Evolutionary conservation across 2,888 invertebrate species (phyloP).

Genomic region (Drosophila anomelani): DNA sequence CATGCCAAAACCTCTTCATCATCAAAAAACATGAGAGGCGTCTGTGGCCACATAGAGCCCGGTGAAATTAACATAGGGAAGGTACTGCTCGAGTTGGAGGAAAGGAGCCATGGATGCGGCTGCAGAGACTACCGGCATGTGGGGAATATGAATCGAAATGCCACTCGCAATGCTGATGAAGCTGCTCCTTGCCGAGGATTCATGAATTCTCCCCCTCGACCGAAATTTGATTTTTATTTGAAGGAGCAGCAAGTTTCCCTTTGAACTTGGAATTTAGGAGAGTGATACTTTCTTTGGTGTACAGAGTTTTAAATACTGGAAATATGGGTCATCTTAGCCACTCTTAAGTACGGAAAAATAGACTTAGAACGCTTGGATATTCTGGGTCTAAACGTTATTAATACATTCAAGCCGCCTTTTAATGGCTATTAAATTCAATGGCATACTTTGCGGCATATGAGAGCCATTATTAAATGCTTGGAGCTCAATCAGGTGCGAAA

Average conservation of each 20-base stretch:
- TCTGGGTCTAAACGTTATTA: neutral
- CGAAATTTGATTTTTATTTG: neutral
- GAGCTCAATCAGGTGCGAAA: constrained; percentile 62
- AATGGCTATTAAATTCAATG: constrained; percentile 13
- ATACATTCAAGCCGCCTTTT: neutral
- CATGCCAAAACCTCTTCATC: constrained; percentile 74
- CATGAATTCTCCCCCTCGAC: constrained; percentile 4
- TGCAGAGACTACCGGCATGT: constrained; percentile 38
- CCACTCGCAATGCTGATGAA: constrained; percentile 42
- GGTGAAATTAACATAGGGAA: constrained; percentile 42
- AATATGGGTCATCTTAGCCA: neutral
- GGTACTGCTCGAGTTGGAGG: neutral
- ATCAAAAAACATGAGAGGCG: constrained; percentile 72
- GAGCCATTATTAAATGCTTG: constrained; percentile 26
- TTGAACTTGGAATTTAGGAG: neutral
- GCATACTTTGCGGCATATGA: constrained; percentile 41
- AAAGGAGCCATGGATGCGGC: constrained; percentile 1
- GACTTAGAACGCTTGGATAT: neutral
- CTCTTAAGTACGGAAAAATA: neutral
- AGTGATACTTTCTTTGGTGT: neutral
- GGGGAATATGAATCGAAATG: constrained; percentile 57
- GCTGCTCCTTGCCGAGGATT: constrained; percentile 23
- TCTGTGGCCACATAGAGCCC: constrained; percentile 24
- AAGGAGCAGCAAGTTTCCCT: neutral
- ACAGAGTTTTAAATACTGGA: neutral